Evolutionary conservation across 2,797 vertebrate genomes (phyloP), one percentile per base, ranked within the genome.

Genomic region (Aulostomus chinensis): DNA sequence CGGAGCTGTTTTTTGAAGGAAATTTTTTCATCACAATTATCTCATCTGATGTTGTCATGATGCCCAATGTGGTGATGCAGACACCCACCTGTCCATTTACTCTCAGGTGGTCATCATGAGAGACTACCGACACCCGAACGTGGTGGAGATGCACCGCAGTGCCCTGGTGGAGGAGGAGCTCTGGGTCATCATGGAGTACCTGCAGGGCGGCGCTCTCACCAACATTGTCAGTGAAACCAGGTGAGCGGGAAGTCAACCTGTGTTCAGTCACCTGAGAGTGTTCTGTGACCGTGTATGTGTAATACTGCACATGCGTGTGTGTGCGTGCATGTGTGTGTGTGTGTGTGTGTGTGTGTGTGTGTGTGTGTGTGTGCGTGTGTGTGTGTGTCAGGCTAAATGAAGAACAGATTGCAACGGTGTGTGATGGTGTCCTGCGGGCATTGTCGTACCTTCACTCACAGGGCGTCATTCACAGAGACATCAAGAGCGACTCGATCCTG

Each of bases 41-140:
- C n/a, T n/a, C n/a, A n/a, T n/a, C n/a, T n/a, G n/a, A n/a, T n/a
- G n/a, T n/a, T n/a, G n/a, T n/a, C n/a, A n/a, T n/a, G n/a, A n/a
- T n/a, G n/a, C n/a, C n/a, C n/a, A n/a, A n/a, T n/a, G n/a, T n/a
- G n/a, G n/a, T n/a, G n/a, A n/a, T n/a, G n/a, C n/a, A n/a, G n/a
- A n/a, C n/a, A n/a, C n/a, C n/a, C n/a, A n/a, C n/a, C n/a, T n/a
- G n/a, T n/a, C n/a, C n/a, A n/a, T n/a, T n/a, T n/a, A n/a, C n/a
- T n/a, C n/a, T n/a, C 33, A 99, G 97, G 97, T 99, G 77, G 96
- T 99, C 65, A 99, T 99, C 69, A 99, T 99, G 97, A 92, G 96
- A 59, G 97, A 99, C 85, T 99, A 99, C 47, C 96, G 98, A 64
- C 97, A 99, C 4, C 88, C 92, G 80, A 98, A 98, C 0, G 96